A percentile compares a stretch with the other conserved stretches of the same genome.
These are phyloP conservation scores for Struthio camelus DNA, from an alignment of 2,113 vertebrate genomes.

Conservation along the genomic window DNA sequence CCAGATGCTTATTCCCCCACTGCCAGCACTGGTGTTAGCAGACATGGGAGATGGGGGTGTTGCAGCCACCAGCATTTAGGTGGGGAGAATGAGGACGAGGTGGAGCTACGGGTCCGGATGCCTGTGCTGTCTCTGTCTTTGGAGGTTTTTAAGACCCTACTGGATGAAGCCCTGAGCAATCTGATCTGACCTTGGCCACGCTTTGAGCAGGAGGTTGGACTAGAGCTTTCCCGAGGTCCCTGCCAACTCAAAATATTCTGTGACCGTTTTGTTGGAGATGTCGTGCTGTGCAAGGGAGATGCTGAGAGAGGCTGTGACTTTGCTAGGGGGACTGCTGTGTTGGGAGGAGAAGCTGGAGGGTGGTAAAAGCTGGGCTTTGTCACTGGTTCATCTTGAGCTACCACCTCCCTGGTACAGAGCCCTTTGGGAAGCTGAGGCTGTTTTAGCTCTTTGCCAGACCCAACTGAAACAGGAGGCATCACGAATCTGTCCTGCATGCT, in stretches of 20 bases:
- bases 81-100: neutral
- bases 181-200: rapidly evolving
- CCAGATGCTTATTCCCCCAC: neutral
- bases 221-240: neutral
- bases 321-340: too few relatives aligned
- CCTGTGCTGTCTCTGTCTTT: rapidly evolving
- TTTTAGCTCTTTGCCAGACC: neutral
- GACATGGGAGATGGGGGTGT: rapidly evolving
- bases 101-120: rapidly evolving
- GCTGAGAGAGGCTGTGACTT: too few relatives aligned
- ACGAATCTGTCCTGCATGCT: neutral
- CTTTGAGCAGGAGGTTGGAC: neutral
- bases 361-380: neutral
- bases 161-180: neutral
- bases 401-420: neutral
- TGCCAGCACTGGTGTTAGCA: neutral
- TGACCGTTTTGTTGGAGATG: too few relatives aligned
- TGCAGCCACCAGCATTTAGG: neutral
- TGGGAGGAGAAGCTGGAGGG: too few relatives aligned
- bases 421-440: too few relatives aligned
- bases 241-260: neutral
- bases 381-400: neutral
- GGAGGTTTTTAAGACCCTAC: neutral
- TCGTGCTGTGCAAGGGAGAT: too few relatives aligned
- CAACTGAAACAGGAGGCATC: rapidly evolving